phyloP scores from a whole-genome alignment of 2,113 vertebrate species.

The Ictalurus furcatus region DNA sequence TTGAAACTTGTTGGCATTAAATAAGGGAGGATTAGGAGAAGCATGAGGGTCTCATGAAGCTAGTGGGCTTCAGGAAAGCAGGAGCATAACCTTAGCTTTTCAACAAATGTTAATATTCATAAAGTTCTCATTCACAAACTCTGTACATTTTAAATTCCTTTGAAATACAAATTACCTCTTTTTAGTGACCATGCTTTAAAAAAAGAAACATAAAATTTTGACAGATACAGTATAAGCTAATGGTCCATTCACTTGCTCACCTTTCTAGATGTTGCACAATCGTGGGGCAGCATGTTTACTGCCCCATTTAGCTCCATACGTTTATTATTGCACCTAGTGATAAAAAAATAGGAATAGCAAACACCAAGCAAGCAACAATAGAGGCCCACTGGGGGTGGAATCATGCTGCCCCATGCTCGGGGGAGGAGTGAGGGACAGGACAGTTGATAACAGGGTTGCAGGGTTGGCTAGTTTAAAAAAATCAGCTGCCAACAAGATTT shows the following conservation, averaged over 20 bases:
- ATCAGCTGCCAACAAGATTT: not conserved
- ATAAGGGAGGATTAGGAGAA: not conserved
- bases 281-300: not conserved
- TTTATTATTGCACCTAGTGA: not conserved
- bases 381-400: not conserved
- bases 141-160: not conserved
- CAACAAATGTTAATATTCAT: not conserved
- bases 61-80: not conserved
- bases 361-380: not conserved
- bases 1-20: not conserved
- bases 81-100: not conserved
- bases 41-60: not conserved
- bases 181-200: not conserved
- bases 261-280: not conserved
- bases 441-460: not conserved
- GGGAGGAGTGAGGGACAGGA: not conserved
- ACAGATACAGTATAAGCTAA: not conserved
- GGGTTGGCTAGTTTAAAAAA: not conserved
- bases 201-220: not conserved
- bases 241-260: not conserved
- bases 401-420: not conserved
- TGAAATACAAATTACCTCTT: not conserved
- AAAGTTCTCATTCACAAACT: not conserved
- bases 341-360: not conserved
- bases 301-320: not conserved